These are phyloP conservation scores for Ctena decussata DNA, from an alignment of 2,888 invertebrate genomes.

Conservation along the genomic window DNA sequence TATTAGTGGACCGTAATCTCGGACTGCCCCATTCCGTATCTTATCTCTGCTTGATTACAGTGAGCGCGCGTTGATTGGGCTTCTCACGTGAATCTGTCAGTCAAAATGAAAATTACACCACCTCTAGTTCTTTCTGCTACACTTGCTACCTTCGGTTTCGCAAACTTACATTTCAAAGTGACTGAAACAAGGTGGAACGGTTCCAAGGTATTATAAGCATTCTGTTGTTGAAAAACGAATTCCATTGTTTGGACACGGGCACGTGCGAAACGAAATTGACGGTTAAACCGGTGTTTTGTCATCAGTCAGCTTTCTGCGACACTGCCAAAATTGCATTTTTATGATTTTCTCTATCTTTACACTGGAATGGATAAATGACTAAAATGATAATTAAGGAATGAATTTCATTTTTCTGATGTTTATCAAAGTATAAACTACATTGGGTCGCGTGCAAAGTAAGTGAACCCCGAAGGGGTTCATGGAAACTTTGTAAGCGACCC, in stretches of 20 bases:
- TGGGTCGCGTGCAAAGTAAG: too few species aligned
- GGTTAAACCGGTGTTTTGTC: slow-evolving; percentile 39
- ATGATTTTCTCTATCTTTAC: neutral
- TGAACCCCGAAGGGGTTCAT: too few species aligned
- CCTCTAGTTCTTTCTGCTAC: slow-evolving; percentile 34
- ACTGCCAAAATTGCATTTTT: too few species aligned
- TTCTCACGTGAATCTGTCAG: slow-evolving; percentile 38
- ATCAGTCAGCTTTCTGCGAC: neutral
- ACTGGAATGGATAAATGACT: too few species aligned
- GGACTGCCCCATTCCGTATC: slow-evolving; percentile 6
- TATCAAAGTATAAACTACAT: too few species aligned
- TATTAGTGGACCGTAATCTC: neutral
- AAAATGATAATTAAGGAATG: too few species aligned
- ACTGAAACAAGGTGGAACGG: slow-evolving; percentile 33
- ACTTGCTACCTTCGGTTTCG: slow-evolving; percentile 31
- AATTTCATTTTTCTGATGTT: too few species aligned
- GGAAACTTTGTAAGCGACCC: too few species aligned
- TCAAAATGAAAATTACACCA: slow-evolving; percentile 53
- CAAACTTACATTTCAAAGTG: slow-evolving; percentile 17
- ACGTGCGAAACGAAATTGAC: slow-evolving; percentile 62
- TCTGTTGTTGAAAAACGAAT: slow-evolving; percentile 58
- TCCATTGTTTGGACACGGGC: slow-evolving; percentile 67
- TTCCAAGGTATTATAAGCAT: slow-evolving; percentile 58
- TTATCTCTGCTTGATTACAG: neutral
- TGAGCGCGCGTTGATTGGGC: neutral